Percentiles rank a stretch among this genome's conserved stretches.
These are phyloP conservation scores for Cryptocheilus praepositus DNA, from an alignment of 2,888 invertebrate species.

Conservation along the genomic window DNA sequence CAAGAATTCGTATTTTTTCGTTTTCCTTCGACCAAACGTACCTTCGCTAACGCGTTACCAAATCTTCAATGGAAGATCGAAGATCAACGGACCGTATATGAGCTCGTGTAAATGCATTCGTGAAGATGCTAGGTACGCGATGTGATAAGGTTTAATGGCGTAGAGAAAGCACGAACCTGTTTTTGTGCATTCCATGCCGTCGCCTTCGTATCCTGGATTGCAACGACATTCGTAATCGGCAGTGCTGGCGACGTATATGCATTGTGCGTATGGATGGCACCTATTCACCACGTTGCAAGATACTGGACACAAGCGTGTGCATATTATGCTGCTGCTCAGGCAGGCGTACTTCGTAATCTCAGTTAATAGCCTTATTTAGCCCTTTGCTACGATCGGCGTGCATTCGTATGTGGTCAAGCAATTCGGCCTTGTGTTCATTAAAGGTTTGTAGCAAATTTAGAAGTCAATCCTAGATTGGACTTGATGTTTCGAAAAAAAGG, in stretches of 20 bases:
- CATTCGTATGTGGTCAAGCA: no score
- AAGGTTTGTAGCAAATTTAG: no score
- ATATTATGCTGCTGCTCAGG: constrained; percentile 40
- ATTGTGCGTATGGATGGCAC: constrained; percentile 89
- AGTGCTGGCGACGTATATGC: constrained; percentile 78
- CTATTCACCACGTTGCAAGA: constrained; percentile 85
- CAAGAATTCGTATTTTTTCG: constrained; percentile 27
- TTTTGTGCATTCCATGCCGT: constrained; percentile 85
- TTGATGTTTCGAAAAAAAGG: no score
- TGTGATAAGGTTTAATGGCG: neutral
- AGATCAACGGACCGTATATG: neutral
- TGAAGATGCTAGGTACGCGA: neutral
- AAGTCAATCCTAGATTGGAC: no score
- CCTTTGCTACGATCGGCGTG: no score
- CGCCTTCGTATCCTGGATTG: constrained; percentile 89
- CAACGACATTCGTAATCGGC: constrained; percentile 84
- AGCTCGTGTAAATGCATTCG: neutral
- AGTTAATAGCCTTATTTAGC: no score
- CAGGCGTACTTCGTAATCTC: no score
- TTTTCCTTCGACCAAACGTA: constrained; percentile 23
- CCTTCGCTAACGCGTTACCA: constrained; percentile 11
- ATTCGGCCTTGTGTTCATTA: no score
- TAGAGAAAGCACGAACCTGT: constrained; percentile 67
- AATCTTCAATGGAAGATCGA: neutral
- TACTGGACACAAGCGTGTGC: constrained; percentile 75